Percentiles rank a stretch among this genome's conserved stretches.
Conservation (phyloP, 2,113 vertebrate genomes). For the Podarcis raffonei region DNA sequence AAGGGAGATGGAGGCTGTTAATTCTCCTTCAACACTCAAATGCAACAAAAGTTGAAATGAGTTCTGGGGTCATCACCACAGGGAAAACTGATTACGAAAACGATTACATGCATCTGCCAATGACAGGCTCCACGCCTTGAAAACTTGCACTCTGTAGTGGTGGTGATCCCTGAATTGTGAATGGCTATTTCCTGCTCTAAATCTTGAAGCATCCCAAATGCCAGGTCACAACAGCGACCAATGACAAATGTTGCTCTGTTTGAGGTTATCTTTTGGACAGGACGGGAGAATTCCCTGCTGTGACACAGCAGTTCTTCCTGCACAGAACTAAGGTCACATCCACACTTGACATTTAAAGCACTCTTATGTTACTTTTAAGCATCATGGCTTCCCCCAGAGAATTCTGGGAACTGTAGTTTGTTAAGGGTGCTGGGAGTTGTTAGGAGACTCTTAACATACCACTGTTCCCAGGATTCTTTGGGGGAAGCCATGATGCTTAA, state of each 20-base stretch:
- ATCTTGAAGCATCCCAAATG: not conserved
- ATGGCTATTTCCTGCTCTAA: not conserved
- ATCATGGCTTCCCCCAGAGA: too few species aligned
- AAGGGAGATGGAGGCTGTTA: not conserved
- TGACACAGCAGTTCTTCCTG: not conserved
- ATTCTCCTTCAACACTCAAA: not conserved
- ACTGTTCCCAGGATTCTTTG: too few species aligned
- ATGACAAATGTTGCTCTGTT: not conserved
- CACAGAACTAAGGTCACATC: not conserved
- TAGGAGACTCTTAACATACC: too few species aligned
- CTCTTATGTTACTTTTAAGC: too few species aligned
- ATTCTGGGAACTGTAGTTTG: too few species aligned
- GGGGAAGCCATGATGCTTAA: too few species aligned
- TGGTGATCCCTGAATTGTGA: not conserved
- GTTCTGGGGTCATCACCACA: not conserved
- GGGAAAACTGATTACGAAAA: not conserved
- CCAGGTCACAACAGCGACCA: not conserved
- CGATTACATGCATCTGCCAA: not conserved
- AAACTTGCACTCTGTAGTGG: not conserved
- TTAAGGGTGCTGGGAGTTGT: too few species aligned
- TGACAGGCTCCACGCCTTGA: not conserved
- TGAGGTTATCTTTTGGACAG: not conserved
- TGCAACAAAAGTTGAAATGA: not conserved
- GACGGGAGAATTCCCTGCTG: not conserved
- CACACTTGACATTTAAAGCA: too few species aligned